Base-by-base conservation (phyloP, 2,888 invertebrate species). In the Aleiodes leptofemur region DNA sequence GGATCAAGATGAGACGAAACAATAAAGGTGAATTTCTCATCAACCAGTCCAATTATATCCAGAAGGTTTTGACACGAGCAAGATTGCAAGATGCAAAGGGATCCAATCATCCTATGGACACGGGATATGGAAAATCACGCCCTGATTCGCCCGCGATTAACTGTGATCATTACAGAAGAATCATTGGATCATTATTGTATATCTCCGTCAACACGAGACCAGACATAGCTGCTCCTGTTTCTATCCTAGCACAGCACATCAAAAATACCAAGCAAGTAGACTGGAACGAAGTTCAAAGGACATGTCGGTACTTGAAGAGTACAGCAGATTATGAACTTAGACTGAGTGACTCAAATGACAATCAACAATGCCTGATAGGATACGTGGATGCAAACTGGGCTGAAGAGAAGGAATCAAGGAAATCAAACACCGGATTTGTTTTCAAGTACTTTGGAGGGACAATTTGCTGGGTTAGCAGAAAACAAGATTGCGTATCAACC, bases 371-470 rank as follows among this genome's bases (percentile, higher is more conserved):
- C 1, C 7, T 61, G 4, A 3, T 68, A 13, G 72, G 72, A n/a
- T 76, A 72, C 14, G 50, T n/a, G n/a, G 88, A 87, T 77, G 85
- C 86, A 38, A 82, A 83, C 77, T 86, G 84, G 85, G 86, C 84
- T 1, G 82, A 85, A 51, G 76, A 85, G 69, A 76, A 78, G 53
- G 29, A 16, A 5, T 80, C 81, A 50, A 55, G 85, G 55, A 86
- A 84, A 73, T 87, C 84, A 9, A 84, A 83, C 69, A 85, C 82
- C 61, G 85, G 86, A 5, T 83, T 82, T 59, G 11, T 86, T 6
- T 83, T 83, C 48, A 56, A 74, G 13, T 43, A 79, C 29, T 50
- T 56, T 53, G 79, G 77, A 3, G 79, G 78, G 55, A 61, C 80
- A 2, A 79, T 86, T 1, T 83, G 80, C 70, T 86, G 87, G 85